Conservation (phyloP, 2,797 vertebrate species). For the Apogon talboti region DNA sequence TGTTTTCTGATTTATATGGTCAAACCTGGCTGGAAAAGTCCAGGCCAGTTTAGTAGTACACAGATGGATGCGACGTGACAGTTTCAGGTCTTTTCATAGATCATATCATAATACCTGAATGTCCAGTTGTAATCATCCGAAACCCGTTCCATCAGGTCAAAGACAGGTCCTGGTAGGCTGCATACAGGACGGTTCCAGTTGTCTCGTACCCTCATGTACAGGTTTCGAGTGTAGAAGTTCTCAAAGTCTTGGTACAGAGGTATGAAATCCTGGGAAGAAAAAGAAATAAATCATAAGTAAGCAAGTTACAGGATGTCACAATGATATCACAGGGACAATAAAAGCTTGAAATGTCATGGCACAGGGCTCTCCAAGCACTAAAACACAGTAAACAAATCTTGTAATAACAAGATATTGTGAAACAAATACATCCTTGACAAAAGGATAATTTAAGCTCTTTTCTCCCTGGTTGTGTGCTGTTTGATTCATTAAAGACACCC, state of each 20-base stretch:
- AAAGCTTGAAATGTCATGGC: background rate
- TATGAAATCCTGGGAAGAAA: slow-evolving; percentile 88
- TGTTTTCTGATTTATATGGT: slow-evolving; percentile 44
- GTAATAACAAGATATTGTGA: background rate
- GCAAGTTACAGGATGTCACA: background rate
- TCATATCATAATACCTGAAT: slow-evolving; percentile 85
- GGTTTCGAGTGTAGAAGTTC: slow-evolving; percentile 94
- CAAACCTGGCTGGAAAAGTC: slow-evolving; percentile 5
- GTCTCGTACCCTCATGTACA: slow-evolving; percentile 95
- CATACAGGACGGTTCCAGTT: slow-evolving; percentile 95
- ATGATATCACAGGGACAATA: background rate
- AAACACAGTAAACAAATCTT: slow-evolving; percentile 5
- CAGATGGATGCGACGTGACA: background rate
- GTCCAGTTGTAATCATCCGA: slow-evolving; percentile 97
- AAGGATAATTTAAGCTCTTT: slow-evolving; percentile 3
- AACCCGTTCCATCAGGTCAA: slow-evolving; percentile 92
- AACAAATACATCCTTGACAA: background rate
- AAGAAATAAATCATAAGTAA: slow-evolving; percentile 8
- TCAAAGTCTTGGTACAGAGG: slow-evolving; percentile 98
- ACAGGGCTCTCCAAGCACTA: slow-evolving; percentile 1
- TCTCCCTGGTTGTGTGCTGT: background rate
- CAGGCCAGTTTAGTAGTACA: background rate
- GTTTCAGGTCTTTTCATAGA: background rate
- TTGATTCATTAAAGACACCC: slow-evolving; percentile 8
- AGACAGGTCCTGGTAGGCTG: slow-evolving; percentile 90